phyloP scores from a whole-genome alignment of 2,113 vertebrate species.

The Stigmatopora nigra region DNA sequence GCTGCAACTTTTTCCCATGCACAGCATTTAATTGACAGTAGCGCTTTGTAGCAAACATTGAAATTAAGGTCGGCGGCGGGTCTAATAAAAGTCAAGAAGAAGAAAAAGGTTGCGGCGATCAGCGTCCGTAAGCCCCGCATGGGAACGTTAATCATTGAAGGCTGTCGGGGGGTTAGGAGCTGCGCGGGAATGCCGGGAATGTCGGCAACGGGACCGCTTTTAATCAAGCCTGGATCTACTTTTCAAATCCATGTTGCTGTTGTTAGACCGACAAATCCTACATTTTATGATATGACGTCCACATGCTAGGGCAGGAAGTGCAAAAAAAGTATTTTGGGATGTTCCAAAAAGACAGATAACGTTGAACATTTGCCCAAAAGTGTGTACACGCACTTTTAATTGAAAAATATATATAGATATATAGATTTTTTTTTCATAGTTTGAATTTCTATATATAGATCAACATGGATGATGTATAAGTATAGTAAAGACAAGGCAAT shows the following conservation, averaged over 20 bases:
- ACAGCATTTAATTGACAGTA: neutral
- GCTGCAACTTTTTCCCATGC: neutral
- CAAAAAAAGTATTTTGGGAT: neutral
- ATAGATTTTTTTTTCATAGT: no score
- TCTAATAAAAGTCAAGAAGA: neutral
- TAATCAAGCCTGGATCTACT: neutral
- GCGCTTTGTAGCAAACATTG: neutral
- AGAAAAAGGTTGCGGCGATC: constrained; percentile 46
- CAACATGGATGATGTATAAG: no score
- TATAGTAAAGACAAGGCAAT: no score
- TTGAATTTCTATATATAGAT: no score
- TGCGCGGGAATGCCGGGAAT: constrained; percentile 60
- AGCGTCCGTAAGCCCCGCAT: constrained; percentile 51
- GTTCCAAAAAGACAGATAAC: neutral
- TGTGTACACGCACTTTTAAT: no score
- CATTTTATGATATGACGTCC: neutral
- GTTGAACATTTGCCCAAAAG: no score
- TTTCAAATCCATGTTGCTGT: neutral
- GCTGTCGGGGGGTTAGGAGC: constrained; percentile 60
- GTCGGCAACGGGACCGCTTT: constrained; percentile 22
- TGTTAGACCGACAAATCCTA: neutral
- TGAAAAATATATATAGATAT: no score
- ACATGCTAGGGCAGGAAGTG: neutral
- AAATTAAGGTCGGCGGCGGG: neutral
- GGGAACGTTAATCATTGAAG: constrained; percentile 68